Percentiles rank a stretch among this genome's conserved stretches.
phyloP scores from a whole-genome alignment of 2,113 vertebrate species.

The Copsychus sechellarum region DNA sequence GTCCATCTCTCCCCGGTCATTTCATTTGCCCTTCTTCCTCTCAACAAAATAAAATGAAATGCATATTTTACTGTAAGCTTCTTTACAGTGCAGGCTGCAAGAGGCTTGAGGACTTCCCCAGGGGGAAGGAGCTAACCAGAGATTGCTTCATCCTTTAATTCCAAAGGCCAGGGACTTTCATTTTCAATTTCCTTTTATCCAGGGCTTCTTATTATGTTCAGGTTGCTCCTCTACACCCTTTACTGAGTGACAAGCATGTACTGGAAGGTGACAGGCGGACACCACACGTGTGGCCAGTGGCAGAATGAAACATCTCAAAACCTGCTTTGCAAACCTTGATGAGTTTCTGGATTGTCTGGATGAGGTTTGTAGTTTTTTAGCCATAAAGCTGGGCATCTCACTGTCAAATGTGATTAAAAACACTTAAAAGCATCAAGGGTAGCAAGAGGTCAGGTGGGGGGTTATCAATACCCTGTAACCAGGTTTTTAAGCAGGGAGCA shows the following conservation, averaged over 20 bases:
- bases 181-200: conserved; percentile 51
- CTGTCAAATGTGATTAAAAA: background rate
- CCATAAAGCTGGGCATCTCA: background rate
- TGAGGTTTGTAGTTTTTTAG: background rate
- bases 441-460: background rate
- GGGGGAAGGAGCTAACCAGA: background rate
- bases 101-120: background rate
- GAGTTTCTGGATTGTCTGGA: background rate
- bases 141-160: conserved; percentile 38
- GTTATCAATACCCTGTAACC: background rate
- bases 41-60: conserved; percentile 15
- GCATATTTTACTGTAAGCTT: conserved; percentile 36
- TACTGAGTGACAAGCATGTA: background rate
- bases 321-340: background rate
- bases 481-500: background rate
- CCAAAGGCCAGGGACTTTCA: background rate
- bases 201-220: background rate
- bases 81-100: conserved; percentile 27
- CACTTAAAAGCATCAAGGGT: background rate
- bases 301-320: background rate
- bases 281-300: background rate
- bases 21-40: conserved; percentile 30
- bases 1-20: background rate
- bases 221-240: background rate
- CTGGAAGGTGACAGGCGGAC: background rate